Conservation (phyloP, 2,888 invertebrate species). For the Ornithoptera priamus region DNA sequence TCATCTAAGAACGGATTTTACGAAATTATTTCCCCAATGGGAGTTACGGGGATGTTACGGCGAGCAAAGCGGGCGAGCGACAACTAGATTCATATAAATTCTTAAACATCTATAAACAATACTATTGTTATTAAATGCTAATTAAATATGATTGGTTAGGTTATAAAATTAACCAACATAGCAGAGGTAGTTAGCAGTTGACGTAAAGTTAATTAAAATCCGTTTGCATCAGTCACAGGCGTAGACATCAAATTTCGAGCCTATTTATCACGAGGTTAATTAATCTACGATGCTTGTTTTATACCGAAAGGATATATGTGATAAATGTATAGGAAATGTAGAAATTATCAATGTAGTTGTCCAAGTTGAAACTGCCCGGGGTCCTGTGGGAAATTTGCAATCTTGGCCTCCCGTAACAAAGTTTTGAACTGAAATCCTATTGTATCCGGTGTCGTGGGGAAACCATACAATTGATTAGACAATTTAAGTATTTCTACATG, state of each 20-base stretch:
- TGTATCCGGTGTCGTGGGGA: constrained; percentile 65
- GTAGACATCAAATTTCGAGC: constrained; percentile 1
- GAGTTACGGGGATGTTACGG: no score
- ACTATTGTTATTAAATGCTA: no score
- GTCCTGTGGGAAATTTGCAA: constrained; percentile 76
- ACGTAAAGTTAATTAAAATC: constrained; percentile 10
- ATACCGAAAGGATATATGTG: neutral
- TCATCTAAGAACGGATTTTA: no score
- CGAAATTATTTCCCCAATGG: no score
- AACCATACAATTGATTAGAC: constrained; percentile 64
- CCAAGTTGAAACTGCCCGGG: constrained; percentile 72
- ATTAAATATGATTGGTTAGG: no score
- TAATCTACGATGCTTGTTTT: neutral
- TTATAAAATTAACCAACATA: neutral
- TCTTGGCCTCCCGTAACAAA: constrained; percentile 77
- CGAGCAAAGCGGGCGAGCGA: no score
- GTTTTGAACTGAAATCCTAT: constrained; percentile 78
- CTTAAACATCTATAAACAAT: no score
- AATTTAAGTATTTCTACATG: constrained; percentile 35
- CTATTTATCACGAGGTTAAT: neutral
- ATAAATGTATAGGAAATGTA: constrained; percentile 44
- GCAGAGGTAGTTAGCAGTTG: neutral
- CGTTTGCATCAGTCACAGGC: constrained; percentile 4
- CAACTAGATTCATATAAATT: no score
- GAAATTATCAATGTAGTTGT: constrained; percentile 74